These are phyloP conservation scores for Shinisaurus crocodilurus DNA, from an alignment of 2,113 vertebrate genomes.

Conservation along the genomic window DNA sequence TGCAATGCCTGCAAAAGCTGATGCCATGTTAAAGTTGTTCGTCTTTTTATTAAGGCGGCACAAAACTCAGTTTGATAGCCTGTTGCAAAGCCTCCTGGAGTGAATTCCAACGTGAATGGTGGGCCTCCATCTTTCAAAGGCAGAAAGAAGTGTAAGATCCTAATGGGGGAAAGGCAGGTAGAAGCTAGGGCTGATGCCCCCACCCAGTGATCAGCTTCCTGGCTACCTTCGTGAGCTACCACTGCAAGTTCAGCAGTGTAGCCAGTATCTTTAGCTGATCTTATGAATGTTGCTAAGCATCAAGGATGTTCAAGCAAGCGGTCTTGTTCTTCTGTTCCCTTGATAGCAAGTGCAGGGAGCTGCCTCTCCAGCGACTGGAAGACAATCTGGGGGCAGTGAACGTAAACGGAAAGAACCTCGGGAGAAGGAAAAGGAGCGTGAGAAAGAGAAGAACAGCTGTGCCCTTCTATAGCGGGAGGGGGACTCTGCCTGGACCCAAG, in stretches of 20 bases:
- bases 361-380: slow-evolving; percentile 83
- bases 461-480: slow-evolving; percentile 89
- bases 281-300: neutral
- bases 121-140: neutral
- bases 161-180: neutral
- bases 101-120: neutral
- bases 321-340: neutral
- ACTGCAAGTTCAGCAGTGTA: neutral
- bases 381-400: slow-evolving; percentile 84
- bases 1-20: neutral
- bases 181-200: too few relatives aligned
- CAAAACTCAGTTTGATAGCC: neutral
- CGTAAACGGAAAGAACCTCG: slow-evolving; percentile 89
- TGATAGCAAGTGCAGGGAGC: slow-evolving; percentile 70
- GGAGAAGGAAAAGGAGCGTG: slow-evolving; percentile 85
- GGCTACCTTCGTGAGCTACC: neutral
- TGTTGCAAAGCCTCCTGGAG: neutral
- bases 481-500: slow-evolving; percentile 69
- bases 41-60: neutral
- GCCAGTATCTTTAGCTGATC: too few relatives aligned
- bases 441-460: slow-evolving; percentile 91
- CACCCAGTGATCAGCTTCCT: neutral
- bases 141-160: neutral
- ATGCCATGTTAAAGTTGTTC: neutral
- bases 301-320: neutral